Evolutionary conservation across 53 echinoderm and acorn worm genomes (phyloP), one percentile per base, ranked within the genome.

Genomic region (Luidia sarsii): DNA sequence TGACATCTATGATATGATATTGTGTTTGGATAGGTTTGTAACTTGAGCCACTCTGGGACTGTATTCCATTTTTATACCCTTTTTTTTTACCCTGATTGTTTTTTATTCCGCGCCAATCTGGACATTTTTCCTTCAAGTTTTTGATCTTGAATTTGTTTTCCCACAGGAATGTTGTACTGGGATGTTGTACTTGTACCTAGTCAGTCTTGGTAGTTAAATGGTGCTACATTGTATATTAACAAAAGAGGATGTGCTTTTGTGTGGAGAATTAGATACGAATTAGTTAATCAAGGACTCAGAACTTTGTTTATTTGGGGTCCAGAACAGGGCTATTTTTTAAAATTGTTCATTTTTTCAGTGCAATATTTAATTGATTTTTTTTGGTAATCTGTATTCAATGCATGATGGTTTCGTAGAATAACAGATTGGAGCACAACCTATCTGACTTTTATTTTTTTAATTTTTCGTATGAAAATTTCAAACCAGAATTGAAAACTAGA

Each of bases 291-390:
- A 64, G 38, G 62, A 73, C 52, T 83, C 72, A 60, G 60, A 57
- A 57, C 15, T 41, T 35, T 77, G 77, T 61, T 48, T 60, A 37
- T 77, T 25, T 36, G 25, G 72, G 56, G 72, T 72, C 55, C 72
- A 27, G 6, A 54, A 72, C 7, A 55, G 41, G 72, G 72, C 72
- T 72, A 21, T 65, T 25, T 8, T 24, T 38, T 55, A 55, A 72
- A 55, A 39, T 31, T 31, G 39, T 60, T 72, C 23, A 37, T 81
- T 83, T 83, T 73, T 50, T 52, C 72, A 72, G 84, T 84, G 84
- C 84, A 84, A 84, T 84, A 84, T 84, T 71, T 84, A 73, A 84
- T 84, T 83, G 83, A 83, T 70, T 83, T 48, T 56, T 48, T 77
- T 77, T 77, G 18, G 19, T 29, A 77, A 77, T 77, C 77, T 77